A percentile compares a stretch with the other conserved stretches of the same genome.
These are phyloP conservation scores for Catamblyrhynchus diadema DNA, from an alignment of 2,797 vertebrate genomes.

Conservation along the genomic window DNA sequence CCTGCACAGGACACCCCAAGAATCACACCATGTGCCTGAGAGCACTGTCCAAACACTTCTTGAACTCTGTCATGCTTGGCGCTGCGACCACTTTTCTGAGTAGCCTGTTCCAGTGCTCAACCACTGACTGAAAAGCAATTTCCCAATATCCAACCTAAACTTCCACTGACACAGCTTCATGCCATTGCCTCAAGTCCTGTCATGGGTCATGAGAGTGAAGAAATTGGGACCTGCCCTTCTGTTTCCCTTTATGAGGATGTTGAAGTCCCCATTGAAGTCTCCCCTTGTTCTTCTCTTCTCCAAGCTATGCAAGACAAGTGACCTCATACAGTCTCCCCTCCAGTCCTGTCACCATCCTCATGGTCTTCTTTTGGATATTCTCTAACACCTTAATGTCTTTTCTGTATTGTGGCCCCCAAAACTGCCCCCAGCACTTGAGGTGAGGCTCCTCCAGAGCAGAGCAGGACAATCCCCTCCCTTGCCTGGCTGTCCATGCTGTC, in stretches of 20 bases:
- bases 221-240: not conserved
- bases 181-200: not conserved
- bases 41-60: not conserved
- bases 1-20: not conserved
- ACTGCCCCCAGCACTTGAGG: accelerated
- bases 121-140: not conserved
- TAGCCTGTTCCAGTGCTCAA: not conserved
- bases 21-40: not conserved
- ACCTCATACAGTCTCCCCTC: not conserved
- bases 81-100: not conserved
- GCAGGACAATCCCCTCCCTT: not conserved
- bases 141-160: not conserved
- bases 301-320: not conserved
- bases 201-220: not conserved
- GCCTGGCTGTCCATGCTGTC: accelerated
- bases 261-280: accelerated
- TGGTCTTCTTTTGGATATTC: accelerated
- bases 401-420: accelerated
- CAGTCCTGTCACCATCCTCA: accelerated
- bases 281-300: not conserved
- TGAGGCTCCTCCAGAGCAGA: not conserved
- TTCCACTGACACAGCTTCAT: not conserved
- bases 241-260: not conserved
- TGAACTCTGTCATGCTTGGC: not conserved
- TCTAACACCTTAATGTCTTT: accelerated